A percentile compares a stretch with the other conserved stretches of the same genome.
Evolutionary conservation across 2,888 invertebrate genomes (phyloP).

Genomic region (Synergus gifuensis): DNA sequence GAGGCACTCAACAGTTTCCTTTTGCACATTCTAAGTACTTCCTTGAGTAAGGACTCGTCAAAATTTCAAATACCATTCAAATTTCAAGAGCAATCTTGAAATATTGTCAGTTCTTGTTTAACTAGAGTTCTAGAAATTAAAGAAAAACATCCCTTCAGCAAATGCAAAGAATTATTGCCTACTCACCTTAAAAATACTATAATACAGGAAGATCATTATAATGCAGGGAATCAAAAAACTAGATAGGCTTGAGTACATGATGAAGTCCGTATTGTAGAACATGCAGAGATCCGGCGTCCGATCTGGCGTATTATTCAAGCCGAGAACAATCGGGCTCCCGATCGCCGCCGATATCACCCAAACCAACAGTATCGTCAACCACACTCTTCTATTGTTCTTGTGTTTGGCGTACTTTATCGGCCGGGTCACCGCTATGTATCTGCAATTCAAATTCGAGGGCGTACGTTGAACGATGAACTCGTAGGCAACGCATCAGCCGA

Average conservation of each 20-base stretch:
- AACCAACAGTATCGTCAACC: constrained; percentile 95
- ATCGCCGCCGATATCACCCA: constrained; percentile 98
- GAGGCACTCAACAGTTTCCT: constrained; percentile 6
- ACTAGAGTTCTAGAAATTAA: neutral
- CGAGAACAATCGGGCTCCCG: constrained; percentile 96
- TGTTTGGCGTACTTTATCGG: constrained; percentile 99
- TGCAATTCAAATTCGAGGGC: constrained; percentile 78
- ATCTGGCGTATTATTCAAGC: constrained; percentile 95
- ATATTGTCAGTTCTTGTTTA: too few relatives aligned
- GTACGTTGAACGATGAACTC: constrained; percentile 52
- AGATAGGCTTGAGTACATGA: constrained; percentile 97
- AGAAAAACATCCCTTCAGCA: too few relatives aligned
- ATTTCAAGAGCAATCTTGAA: neutral
- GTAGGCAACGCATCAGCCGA: constrained; percentile 49
- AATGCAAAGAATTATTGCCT: too few relatives aligned
- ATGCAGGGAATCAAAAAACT: constrained; percentile 99
- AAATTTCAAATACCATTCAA: constrained; percentile 5
- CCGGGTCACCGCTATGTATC: constrained; percentile 99
- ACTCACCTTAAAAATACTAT: constrained; percentile 96
- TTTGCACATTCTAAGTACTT: constrained; percentile 1
- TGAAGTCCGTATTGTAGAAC: constrained; percentile 98
- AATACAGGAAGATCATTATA: constrained; percentile 98
- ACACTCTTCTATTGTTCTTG: constrained; percentile 96
- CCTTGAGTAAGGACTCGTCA: neutral
- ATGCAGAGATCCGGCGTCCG: constrained; percentile 91